Conservation (phyloP, 2,113 vertebrate species). For the Hydrochoerus hydrochaeris region DNA sequence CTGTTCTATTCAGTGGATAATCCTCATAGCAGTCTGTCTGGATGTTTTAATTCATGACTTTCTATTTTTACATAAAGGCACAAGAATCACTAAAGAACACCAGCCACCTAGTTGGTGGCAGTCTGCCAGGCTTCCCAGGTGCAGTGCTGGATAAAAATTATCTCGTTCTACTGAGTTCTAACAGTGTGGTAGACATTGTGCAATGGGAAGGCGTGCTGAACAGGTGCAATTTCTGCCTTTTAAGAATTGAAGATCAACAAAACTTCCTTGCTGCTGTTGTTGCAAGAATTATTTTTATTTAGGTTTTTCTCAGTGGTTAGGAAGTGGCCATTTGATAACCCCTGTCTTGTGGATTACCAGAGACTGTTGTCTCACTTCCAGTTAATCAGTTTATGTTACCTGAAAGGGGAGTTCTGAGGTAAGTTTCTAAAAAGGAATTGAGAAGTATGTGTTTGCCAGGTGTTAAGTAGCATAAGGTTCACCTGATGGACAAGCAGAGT, state of each 20-base stretch:
- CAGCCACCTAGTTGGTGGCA: slow-evolving; percentile 69
- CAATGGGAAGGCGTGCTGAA: slow-evolving; percentile 55
- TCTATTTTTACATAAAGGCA: slow-evolving; percentile 66
- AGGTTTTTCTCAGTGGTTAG: slow-evolving; percentile 61
- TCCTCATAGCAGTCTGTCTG: slow-evolving; percentile 70
- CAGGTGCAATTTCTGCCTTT: slow-evolving; percentile 73
- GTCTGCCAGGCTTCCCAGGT: slow-evolving; percentile 79
- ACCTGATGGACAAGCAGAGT: not conserved
- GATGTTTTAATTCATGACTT: slow-evolving; percentile 77
- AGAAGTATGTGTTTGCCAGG: slow-evolving; percentile 48
- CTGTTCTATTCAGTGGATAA: slow-evolving; percentile 70
- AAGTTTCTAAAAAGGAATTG: slow-evolving; percentile 57
- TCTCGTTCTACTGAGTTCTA: slow-evolving; percentile 76
- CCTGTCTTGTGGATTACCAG: slow-evolving; percentile 41
- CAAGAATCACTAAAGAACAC: slow-evolving; percentile 56
- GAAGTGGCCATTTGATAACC: slow-evolving; percentile 73
- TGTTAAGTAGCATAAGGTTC: slow-evolving; percentile 52
- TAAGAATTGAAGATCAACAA: slow-evolving; percentile 67
- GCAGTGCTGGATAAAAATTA: slow-evolving; percentile 72
- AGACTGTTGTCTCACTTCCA: slow-evolving; percentile 58
- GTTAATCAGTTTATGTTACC: slow-evolving; percentile 71
- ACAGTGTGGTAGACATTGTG: slow-evolving; percentile 74
- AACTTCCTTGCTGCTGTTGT: slow-evolving; percentile 49
- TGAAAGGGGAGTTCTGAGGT: slow-evolving; percentile 49
- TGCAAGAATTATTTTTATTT: slow-evolving; percentile 63